Percentiles rank a stretch among this genome's conserved stretches.
Evolutionary conservation across 2,113 vertebrate species (phyloP).

Genomic region (Ornithorhynchus anatinus): DNA sequence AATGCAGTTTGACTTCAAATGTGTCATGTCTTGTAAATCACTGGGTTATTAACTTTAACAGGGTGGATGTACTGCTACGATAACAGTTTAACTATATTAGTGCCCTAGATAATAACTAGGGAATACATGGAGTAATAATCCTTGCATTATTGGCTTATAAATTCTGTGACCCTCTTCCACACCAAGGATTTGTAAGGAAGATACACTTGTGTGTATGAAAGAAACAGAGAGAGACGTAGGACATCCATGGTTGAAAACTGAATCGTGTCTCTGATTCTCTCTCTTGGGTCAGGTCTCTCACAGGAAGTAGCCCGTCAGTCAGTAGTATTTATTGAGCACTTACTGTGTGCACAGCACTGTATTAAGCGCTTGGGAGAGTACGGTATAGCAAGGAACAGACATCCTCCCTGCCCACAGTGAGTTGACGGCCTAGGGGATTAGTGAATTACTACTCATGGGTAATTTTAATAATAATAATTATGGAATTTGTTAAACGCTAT

Average conservation of each 20-base stretch:
- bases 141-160: not conserved
- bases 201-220: not conserved
- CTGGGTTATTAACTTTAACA: slow-evolving; percentile 61
- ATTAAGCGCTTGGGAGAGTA: no score
- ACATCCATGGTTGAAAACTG: not conserved
- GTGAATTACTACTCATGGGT: no score
- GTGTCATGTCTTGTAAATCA: slow-evolving; percentile 46
- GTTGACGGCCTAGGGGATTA: no score
- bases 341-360: no score
- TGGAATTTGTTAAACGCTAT: no score
- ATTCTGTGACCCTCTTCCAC: not conserved
- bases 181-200: not conserved
- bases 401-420: no score
- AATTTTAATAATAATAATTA: no score
- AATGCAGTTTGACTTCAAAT: slow-evolving; percentile 46
- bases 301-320: no score
- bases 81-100: slow-evolving; percentile 22
- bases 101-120: not conserved
- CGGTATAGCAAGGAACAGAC: no score
- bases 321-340: no score
- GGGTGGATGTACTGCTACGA: slow-evolving; percentile 20
- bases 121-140: not conserved
- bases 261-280: not conserved
- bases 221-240: not conserved
- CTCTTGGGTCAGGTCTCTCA: not conserved